Conservation (phyloP, 2,797 vertebrate genomes). For the Limosa lapponica region DNA sequence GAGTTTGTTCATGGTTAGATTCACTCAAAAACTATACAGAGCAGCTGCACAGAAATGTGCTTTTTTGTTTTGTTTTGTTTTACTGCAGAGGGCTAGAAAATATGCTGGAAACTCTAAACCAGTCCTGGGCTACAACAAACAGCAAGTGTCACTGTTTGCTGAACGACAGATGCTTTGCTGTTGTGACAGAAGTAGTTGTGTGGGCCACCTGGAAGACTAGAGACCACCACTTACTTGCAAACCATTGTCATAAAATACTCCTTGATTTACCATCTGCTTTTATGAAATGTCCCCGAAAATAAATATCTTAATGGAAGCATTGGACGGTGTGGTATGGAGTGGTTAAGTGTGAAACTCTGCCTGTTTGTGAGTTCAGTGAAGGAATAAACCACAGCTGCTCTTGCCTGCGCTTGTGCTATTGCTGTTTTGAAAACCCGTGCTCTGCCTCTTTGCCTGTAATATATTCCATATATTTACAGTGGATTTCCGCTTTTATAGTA, state of each 20-base stretch:
- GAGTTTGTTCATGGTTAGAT: background rate
- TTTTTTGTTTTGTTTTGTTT: background rate
- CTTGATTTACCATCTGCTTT: constrained; percentile 10
- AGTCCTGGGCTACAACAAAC: background rate
- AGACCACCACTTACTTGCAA: background rate
- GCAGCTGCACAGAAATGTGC: background rate
- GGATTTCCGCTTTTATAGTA: background rate
- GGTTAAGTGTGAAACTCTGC: background rate
- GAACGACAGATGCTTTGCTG: background rate
- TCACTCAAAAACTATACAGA: background rate
- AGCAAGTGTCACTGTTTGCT: background rate
- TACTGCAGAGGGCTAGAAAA: background rate
- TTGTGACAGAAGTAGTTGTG: background rate
- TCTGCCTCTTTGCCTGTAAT: background rate
- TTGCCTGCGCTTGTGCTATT: background rate
- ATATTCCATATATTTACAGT: background rate
- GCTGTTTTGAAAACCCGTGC: background rate
- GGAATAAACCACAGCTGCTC: background rate
- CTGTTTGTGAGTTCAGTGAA: background rate
- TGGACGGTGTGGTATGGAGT: background rate
- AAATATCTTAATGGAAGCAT: background rate
- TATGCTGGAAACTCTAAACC: background rate
- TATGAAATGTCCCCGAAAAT: background rate
- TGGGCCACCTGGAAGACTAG: constrained; percentile 4
- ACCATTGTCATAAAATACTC: background rate